Evolutionary conservation across 1,140 invertebrate genomes (phyloP).

Genomic region (Drosophila arizonae): DNA sequence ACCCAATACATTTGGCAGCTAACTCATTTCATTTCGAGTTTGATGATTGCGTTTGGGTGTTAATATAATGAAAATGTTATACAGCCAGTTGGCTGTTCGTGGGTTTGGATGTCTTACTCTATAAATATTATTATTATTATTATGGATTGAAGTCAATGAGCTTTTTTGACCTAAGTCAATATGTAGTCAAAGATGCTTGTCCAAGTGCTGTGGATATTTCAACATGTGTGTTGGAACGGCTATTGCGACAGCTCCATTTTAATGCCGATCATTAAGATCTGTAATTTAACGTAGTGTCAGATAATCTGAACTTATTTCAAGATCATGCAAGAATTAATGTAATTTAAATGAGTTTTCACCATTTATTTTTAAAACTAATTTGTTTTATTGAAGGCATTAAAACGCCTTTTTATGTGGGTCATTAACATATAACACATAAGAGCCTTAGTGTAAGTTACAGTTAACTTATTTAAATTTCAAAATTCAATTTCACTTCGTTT

Average conservation of each 20-base stretch:
- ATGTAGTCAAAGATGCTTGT: neutral
- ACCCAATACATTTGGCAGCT: conserved; percentile 42
- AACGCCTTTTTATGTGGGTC: no score
- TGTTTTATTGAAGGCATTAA: no score
- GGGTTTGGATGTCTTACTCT: neutral
- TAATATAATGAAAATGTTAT: conserved; percentile 36
- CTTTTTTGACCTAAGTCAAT: conserved; percentile 4
- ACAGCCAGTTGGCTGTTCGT: neutral
- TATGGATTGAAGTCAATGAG: neutral
- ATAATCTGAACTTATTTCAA: no score
- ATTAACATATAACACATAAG: no score
- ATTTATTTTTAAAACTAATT: no score
- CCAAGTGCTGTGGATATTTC: neutral
- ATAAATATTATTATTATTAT: neutral
- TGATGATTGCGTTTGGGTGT: conserved; percentile 37
- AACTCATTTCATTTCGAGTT: conserved; percentile 47
- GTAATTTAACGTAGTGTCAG: no score
- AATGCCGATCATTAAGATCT: no score
- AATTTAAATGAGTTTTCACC: no score
- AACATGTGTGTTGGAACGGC: neutral
- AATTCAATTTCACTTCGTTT: neutral
- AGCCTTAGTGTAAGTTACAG: conserved; percentile 6
- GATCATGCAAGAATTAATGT: no score
- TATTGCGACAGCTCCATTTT: no score
- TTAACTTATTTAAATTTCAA: neutral